phyloP scores from a whole-genome alignment of 2,113 vertebrate genomes.

The Pomatorhinus ruficollis region DNA sequence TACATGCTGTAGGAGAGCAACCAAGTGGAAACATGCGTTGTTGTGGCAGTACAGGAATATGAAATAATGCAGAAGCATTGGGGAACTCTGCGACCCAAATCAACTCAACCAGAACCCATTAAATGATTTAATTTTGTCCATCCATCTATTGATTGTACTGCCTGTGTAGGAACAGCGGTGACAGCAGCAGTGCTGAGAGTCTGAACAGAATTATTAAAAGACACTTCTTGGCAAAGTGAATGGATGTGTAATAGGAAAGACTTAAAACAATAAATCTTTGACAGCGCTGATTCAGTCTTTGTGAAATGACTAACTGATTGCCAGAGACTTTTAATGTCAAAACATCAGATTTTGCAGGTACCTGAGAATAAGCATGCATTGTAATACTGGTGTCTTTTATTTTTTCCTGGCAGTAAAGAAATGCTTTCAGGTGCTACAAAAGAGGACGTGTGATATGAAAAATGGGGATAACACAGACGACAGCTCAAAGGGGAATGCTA shows the following conservation, averaged over 20 bases:
- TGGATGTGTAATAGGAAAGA: constrained; percentile 54
- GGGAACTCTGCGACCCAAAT: constrained; percentile 68
- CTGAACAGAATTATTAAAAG: constrained; percentile 67
- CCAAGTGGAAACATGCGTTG: constrained; percentile 28
- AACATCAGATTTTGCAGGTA: constrained; percentile 62
- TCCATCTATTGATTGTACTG: constrained; percentile 73
- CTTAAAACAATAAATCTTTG: constrained; percentile 71
- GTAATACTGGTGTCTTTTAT: constrained; percentile 27
- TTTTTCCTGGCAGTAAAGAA: constrained; percentile 5
- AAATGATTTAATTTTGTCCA: constrained; percentile 75
- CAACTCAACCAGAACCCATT: constrained; percentile 74
- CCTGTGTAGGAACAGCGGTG: constrained; percentile 13
- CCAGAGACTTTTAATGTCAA: constrained; percentile 70
- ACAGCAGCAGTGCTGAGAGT: constrained; percentile 23
- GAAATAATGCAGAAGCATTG: constrained; percentile 57
- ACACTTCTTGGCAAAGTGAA: constrained; percentile 40
- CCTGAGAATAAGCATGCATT: constrained; percentile 49
- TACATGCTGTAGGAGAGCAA: background rate
- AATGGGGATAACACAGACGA: constrained; percentile 1
- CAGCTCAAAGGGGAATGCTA: constrained; percentile 39
- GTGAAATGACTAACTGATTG: constrained; percentile 55
- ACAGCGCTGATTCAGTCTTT: constrained; percentile 62
- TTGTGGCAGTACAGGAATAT: constrained; percentile 51
- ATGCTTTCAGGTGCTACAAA: constrained; percentile 34
- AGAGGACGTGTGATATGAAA: constrained; percentile 26